phyloP scores from a whole-genome alignment of 1,140 invertebrate genomes.

The Glossosoma conforme region DNA sequence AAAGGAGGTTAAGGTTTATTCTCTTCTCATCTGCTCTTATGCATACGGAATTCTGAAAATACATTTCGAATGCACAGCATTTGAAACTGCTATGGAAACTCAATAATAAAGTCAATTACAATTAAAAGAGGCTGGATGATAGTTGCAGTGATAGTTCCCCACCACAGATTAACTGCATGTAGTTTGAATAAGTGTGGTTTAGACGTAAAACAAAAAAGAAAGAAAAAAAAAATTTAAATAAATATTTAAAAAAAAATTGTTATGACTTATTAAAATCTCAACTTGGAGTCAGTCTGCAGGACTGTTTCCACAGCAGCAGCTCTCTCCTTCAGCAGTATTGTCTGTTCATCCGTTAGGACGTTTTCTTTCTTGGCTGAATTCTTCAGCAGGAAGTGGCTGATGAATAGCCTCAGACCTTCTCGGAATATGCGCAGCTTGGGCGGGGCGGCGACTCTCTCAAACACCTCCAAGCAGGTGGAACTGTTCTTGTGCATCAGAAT shows the following conservation, averaged over 20 bases:
- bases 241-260: constrained; percentile 7
- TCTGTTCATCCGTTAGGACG: constrained; percentile 48
- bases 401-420: constrained; percentile 72
- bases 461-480: constrained; percentile 58
- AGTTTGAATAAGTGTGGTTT: too few relatives aligned
- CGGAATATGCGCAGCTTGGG: constrained; percentile 66
- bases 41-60: too few relatives aligned
- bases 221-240: background rate
- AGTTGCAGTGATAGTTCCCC: too few relatives aligned
- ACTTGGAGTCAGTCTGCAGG: constrained; percentile 35
- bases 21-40: too few relatives aligned
- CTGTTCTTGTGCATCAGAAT: constrained; percentile 60
- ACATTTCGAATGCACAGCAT: too few relatives aligned
- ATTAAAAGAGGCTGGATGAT: too few relatives aligned
- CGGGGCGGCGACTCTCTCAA: constrained; percentile 59
- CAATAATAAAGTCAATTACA: too few relatives aligned
- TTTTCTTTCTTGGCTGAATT: constrained; percentile 51
- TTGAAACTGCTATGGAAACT: too few relatives aligned
- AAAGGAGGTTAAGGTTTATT: too few relatives aligned
- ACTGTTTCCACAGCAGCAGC: constrained; percentile 53
- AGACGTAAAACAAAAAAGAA: too few relatives aligned
- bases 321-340: constrained; percentile 49
- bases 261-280: constrained; percentile 24
- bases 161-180: too few relatives aligned
- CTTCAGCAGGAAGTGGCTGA: constrained; percentile 72